Base-by-base conservation (phyloP, 2,888 invertebrate genomes). In the Nomada fucata region DNA sequence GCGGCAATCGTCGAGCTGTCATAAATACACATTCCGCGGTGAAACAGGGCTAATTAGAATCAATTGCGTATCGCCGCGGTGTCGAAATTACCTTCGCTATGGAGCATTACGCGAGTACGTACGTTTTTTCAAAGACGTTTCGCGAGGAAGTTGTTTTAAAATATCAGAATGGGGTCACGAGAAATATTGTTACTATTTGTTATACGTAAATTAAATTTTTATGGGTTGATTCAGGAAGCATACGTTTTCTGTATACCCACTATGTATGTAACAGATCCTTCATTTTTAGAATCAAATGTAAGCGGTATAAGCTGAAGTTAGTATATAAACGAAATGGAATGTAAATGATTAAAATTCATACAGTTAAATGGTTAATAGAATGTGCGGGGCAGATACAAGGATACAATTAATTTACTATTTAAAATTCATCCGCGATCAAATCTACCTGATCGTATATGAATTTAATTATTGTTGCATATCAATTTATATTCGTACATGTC, bases 41-140 rank as follows among this genome's bases (percentile, higher is more conserved):
- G 44, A 36, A 70, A 50, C 23, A n/a, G 15, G 15, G 15, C n/a
- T 64, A 63, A 70, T 70, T 76, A 60, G n/a, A 50, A 23, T 26
- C 29, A 67, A 52, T 74, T 57, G 26, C 42, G 57, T 15, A 5
- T 2, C 2, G 15, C 26, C 7, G 26, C 9, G 23, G 23, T 55
- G 23, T 55, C 55, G 57, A 18, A 57, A 29, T 57, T 29, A 26
- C 29, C 29, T 59, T 36, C 9, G 36, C n/a, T 59, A 59, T 59
- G 11, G 36, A 18, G 9, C 7, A 9, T 59, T 36, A 29, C 18
- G 36, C n/a, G 36, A 36, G 9, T 7, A 26, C 26, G 26, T 18
- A 18, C 29, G 18, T 9, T 7, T 13, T 57, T 13, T 15, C 9
- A 23, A 57, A 57, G 3, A 57, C 3, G 10, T 57, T 26, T 57